Evolutionary conservation across 2,888 invertebrate species (phyloP).

Genomic region (Smittia sp.): DNA sequence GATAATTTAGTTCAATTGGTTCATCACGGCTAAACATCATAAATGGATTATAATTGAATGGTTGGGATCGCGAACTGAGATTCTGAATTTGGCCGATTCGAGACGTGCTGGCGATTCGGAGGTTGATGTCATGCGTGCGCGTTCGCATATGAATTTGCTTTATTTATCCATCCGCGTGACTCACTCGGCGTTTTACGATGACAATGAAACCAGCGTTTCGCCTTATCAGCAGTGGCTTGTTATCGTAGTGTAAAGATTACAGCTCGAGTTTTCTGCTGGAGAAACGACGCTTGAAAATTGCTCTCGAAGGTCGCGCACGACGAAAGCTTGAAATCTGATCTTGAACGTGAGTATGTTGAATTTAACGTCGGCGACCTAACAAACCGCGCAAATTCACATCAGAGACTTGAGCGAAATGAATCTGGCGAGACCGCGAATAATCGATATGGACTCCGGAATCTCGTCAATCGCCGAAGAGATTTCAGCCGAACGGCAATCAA

Average conservation of each 20-base stretch:
- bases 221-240: background rate
- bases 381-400: no score
- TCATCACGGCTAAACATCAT: background rate
- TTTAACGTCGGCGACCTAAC: no score
- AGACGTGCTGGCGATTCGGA: background rate
- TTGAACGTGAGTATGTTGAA: background rate
- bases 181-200: background rate
- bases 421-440: background rate
- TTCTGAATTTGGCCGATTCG: no score
- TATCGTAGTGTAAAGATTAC: background rate
- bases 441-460: no score
- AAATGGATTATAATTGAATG: conserved; percentile 8
- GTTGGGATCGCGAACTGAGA: background rate
- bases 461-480: no score
- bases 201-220: background rate
- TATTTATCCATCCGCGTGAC: background rate
- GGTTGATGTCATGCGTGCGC: background rate
- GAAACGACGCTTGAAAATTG: background rate
- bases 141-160: background rate
- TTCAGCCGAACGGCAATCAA: no score
- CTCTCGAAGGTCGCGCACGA: background rate
- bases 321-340: background rate
- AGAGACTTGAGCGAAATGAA: no score
- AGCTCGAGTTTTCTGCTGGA: background rate
- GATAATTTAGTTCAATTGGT: background rate